Conservation (phyloP, 2,797 vertebrate species). For the Crypturellus tataupa region DNA sequence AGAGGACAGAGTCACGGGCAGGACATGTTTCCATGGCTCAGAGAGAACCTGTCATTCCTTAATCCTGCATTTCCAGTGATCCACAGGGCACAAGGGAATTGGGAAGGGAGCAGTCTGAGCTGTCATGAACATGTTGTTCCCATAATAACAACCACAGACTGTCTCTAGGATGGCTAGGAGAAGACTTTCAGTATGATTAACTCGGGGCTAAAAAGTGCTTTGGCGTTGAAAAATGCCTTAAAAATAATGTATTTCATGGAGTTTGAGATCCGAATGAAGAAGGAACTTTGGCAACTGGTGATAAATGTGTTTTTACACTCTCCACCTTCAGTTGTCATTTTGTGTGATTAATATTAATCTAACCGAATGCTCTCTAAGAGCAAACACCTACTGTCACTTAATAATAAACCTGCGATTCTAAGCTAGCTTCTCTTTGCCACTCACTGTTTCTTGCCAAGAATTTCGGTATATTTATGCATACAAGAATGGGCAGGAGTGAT, state of each 20-base stretch:
- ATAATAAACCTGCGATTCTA: background rate
- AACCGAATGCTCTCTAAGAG: background rate
- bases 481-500: background rate
- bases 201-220: background rate
- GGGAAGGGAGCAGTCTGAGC: background rate
- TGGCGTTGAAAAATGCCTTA: background rate
- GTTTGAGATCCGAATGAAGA: background rate
- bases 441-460: background rate
- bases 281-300: background rate
- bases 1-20: background rate
- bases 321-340: background rate
- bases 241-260: background rate
- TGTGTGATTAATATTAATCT: background rate
- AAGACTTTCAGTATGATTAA: background rate
- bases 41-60: background rate
- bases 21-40: background rate
- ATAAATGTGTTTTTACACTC: background rate
- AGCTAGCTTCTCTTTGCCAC: background rate
- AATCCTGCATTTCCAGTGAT: background rate
- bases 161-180: background rate
- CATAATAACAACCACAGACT: background rate
- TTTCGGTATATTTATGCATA: background rate
- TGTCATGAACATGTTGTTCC: background rate
- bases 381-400: background rate
- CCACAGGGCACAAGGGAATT: background rate